Base-by-base conservation (phyloP, 2,797 vertebrate species). In the Myotis findleyi region DNA sequence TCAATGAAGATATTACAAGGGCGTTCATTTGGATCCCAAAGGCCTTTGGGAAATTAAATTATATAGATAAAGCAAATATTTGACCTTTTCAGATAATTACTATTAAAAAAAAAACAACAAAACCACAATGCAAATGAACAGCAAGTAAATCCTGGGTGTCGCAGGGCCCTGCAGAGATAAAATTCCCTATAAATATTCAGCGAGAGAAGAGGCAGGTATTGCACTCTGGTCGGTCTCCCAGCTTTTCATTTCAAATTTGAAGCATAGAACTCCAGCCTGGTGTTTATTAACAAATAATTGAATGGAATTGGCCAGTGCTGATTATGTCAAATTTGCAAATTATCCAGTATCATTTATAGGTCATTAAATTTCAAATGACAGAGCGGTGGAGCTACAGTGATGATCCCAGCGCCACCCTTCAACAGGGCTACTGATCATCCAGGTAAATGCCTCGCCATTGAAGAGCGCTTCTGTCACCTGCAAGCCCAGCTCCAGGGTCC, bases 61-160 rank as follows among this genome's bases (percentile, higher is more conserved):
- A 98, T 98, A 98, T 97, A 98, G 98, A 98, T 98, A 98, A 98
- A 98, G 97, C 98, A 98, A 98, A 98, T 98, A 98, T 98, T 98
- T 98, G 98, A 98, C 98, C 98, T 98, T 98, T 98, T 98, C 96
- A 98, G 97, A 98, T 98, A 98, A 98, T 98, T 98, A 97, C 98
- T 97, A 97, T 95, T 96, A 51, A 27, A 10, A 17, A 23, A 23
- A 33, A 62, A 30, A 27, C n/a, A 13, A 59, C 13, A 59, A 27
- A 83, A 49, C 49, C 98, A 98, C 98, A 98, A 97, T 97, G 97
- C 97, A 98, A 98, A 98, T 97, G 98, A 97, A 97, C 95, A 96
- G 96, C 97, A 92, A 96, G 88, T 96, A 98, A 98, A 97, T 92
- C 76, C 75, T 89, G 80, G 95, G 93, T 95, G 95, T 86, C 96